These are phyloP conservation scores for Nineta flava DNA, from an alignment of 2,888 invertebrate species.

Conservation along the genomic window DNA sequence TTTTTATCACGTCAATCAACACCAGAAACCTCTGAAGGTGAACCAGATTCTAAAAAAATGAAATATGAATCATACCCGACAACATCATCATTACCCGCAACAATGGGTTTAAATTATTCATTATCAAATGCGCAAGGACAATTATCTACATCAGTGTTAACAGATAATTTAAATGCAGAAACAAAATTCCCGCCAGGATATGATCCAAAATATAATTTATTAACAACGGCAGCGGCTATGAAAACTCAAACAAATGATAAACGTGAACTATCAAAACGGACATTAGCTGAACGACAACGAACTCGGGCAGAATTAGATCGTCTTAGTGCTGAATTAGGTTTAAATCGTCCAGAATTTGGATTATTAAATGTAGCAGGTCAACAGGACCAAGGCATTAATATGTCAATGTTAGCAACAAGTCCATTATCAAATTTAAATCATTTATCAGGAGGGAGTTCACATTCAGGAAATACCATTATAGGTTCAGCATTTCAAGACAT, in stretches of 20 bases:
- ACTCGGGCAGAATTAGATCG: conserved; percentile 31
- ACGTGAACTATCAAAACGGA: conserved; percentile 4
- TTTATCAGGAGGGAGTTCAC: conserved; percentile 12
- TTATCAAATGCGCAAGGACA: neutral
- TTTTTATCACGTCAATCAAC: conserved; percentile 55
- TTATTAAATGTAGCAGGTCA: conserved; percentile 8
- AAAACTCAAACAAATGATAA: neutral
- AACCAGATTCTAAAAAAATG: conserved; percentile 23
- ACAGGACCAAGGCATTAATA: conserved; percentile 3
- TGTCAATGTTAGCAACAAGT: conserved; percentile 10
- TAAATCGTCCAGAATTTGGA: conserved; percentile 26
- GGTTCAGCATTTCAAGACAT: conserved; percentile 19
- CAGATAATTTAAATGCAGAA: neutral
- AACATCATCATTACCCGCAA: neutral
- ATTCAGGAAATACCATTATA: conserved; percentile 21
- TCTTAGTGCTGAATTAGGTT: conserved; percentile 28
- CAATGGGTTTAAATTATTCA: conserved; percentile 1
- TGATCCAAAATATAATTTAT: conserved; percentile 1
- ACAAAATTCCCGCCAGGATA: neutral
- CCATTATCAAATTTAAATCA: conserved; percentile 13
- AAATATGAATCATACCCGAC: neutral
- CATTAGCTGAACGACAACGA: conserved; percentile 20
- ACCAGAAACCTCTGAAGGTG: conserved; percentile 42
- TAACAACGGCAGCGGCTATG: neutral
- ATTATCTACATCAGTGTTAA: neutral